Percentiles rank a stretch among this genome's conserved stretches.
phyloP scores from a whole-genome alignment of 2,797 vertebrate genomes.

The Champsocephalus esox region DNA sequence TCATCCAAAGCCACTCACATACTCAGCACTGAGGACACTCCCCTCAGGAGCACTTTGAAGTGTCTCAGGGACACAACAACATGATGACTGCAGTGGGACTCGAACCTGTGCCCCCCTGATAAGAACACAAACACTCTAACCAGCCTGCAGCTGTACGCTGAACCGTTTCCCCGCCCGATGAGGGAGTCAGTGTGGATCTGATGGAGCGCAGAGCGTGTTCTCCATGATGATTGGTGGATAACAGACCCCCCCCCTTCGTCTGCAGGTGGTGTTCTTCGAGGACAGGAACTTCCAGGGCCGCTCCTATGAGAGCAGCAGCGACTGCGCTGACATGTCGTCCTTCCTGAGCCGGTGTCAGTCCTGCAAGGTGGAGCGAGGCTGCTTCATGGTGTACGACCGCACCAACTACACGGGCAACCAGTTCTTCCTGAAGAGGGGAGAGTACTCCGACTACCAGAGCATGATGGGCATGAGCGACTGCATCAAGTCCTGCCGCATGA shows the following conservation, averaged over 20 bases:
- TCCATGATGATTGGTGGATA: background rate
- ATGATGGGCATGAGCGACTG: constrained; percentile 61
- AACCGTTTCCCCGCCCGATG: no score
- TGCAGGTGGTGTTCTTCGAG: constrained; percentile 63
- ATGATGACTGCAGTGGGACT: no score
- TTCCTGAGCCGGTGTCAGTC: constrained; percentile 69
- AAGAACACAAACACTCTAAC: no score
- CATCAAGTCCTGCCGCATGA: constrained; percentile 64
- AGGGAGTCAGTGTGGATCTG: no score
- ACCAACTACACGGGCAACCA: constrained; percentile 70
- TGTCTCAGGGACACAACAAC: no score
- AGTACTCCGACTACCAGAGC: constrained; percentile 62
- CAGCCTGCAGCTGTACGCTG: no score
- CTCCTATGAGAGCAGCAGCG: constrained; percentile 58
- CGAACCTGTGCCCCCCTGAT: no score
- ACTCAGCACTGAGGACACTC: no score
- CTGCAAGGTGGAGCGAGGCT: constrained; percentile 70
- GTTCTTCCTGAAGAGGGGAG: constrained; percentile 65
- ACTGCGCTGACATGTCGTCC: constrained; percentile 67
- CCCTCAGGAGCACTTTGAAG: no score
- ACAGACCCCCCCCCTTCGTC: background rate
- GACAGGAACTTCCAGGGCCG: constrained; percentile 68
- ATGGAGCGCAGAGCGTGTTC: background rate
- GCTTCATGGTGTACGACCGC: constrained; percentile 70
- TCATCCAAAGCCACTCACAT: no score